Evolutionary conservation across 2,888 invertebrate species (phyloP), one percentile per base, ranked within the genome.

Genomic region (Myopa testacea): DNA sequence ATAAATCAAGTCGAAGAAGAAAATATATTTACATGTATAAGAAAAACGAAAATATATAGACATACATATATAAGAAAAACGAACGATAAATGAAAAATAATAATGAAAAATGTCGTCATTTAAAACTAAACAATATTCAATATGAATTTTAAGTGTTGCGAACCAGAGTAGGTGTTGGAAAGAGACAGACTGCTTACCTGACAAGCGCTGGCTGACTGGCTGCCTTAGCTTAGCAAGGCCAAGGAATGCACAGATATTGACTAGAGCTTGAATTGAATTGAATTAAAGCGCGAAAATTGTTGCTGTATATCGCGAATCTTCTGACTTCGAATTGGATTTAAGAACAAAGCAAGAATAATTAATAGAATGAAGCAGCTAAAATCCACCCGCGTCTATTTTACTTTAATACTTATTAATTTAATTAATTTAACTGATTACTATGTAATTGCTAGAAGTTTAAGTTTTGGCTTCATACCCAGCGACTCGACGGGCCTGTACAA

Each of bases 91-190:
- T 71, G 70, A 7, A 19, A 70, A 70, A 70, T 34, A 70, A 55
- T 55, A 72, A 58, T 75, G 75, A 75, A 75, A 75, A 75, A 75
- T 75, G 75, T 69, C 75, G 69, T 75, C 75, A 75, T 68, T 69
- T 75, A 40, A 68, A 75, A 69, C 75, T 69, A 69, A 75, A 68
- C 19, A 75, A 75, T 75, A 75, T 69, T 60, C 75, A 34, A 45
- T 75, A 69, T 75, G 75, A 75, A 75, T 75, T 58, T 68, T 75
- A 75, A 75, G 69, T 75, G 69, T 38, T n/a, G 58, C 37, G 62
- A 67, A 63, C 63, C 58, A 60, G 34, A 10, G 73, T 70, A 52
- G 70, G 52, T 63, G 73, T 19, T 16, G 37, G 58, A 26, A 50
- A n/a, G 69, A 12, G 45, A 74, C 34, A 75, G 69, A 58, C 19